Conservation (phyloP, 2,797 vertebrate genomes). For the Aulostomus chinensis region DNA sequence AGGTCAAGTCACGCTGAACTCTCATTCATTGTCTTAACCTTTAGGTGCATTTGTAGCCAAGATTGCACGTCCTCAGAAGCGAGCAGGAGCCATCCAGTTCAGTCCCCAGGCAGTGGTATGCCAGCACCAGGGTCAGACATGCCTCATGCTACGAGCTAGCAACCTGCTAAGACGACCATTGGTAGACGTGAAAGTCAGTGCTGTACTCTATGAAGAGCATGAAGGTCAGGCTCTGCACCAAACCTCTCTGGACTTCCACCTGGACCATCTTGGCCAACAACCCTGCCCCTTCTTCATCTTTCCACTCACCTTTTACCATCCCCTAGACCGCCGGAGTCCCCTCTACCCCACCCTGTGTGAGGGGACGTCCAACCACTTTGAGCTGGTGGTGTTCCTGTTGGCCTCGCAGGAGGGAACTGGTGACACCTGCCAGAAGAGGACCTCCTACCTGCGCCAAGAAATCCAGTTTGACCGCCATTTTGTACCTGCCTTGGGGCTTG, state of each 20-base stretch:
- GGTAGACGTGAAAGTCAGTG: slow-evolving; percentile 87
- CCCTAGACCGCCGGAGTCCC: slow-evolving; percentile 86
- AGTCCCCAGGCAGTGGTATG: slow-evolving; percentile 88
- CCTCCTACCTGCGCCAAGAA: slow-evolving; percentile 93
- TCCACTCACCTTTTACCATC: slow-evolving; percentile 91
- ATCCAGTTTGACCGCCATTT: slow-evolving; percentile 89
- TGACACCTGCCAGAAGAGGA: slow-evolving; percentile 92
- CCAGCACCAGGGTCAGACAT: slow-evolving; percentile 84
- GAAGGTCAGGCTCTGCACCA: slow-evolving; percentile 89
- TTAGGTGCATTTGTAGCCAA: slow-evolving; percentile 98
- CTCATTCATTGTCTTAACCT: slow-evolving; percentile 11
- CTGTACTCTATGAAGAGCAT: slow-evolving; percentile 90
- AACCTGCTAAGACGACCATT: slow-evolving; percentile 90
- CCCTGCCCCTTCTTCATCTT: slow-evolving; percentile 94
- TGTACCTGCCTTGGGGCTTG: slow-evolving; percentile 79
- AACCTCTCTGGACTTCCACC: slow-evolving; percentile 89
- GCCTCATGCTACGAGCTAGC: slow-evolving; percentile 90
- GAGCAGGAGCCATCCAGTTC: slow-evolving; percentile 91
- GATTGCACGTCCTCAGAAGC: slow-evolving; percentile 94
- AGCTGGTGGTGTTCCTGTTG: slow-evolving; percentile 92
- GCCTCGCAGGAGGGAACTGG: slow-evolving; percentile 94
- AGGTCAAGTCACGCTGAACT: background rate
- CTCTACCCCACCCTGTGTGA: slow-evolving; percentile 84
- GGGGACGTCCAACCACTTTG: slow-evolving; percentile 83
- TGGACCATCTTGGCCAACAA: slow-evolving; percentile 82